These are phyloP conservation scores for Zophobas morio DNA, from an alignment of 1,140 invertebrate genomes.

Conservation along the genomic window DNA sequence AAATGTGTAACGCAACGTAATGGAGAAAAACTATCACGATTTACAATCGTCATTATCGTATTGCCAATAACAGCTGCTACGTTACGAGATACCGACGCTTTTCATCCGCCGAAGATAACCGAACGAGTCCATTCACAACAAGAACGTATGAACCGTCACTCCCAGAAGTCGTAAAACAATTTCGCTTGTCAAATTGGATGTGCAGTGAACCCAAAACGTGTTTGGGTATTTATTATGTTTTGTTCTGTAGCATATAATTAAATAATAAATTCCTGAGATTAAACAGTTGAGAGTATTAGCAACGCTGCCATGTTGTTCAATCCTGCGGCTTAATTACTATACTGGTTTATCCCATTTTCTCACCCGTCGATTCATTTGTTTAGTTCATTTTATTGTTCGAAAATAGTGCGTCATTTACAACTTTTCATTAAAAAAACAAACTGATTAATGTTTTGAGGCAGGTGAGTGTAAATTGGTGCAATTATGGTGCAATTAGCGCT, in stretches of 20 bases:
- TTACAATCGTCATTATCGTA: no score
- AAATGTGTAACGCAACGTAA: no score
- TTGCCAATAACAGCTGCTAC: background rate
- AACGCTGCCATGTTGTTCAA: background rate
- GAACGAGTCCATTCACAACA: background rate
- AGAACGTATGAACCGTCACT: background rate
- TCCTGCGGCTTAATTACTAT: background rate
- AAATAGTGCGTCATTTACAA: background rate
- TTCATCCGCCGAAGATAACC: background rate
- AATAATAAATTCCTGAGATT: no score
- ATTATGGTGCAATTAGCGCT: background rate
- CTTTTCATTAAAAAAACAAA: no score
- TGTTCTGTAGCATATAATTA: background rate
- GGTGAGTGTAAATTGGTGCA: slow-evolving; percentile 4
- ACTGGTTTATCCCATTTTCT: background rate
- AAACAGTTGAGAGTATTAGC: no score
- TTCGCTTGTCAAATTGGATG: slow-evolving; percentile 36
- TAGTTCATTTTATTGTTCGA: background rate
- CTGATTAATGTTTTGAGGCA: background rate
- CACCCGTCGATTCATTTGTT: background rate
- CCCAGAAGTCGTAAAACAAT: slow-evolving; percentile 38
- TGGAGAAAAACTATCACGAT: no score
- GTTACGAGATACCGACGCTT: background rate
- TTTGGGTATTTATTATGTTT: background rate
- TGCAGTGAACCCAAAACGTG: slow-evolving; percentile 34